Percentiles rank a stretch among this genome's conserved stretches.
Conservation (phyloP, 2,113 vertebrate genomes). For the Nipponia nippon region DNA sequence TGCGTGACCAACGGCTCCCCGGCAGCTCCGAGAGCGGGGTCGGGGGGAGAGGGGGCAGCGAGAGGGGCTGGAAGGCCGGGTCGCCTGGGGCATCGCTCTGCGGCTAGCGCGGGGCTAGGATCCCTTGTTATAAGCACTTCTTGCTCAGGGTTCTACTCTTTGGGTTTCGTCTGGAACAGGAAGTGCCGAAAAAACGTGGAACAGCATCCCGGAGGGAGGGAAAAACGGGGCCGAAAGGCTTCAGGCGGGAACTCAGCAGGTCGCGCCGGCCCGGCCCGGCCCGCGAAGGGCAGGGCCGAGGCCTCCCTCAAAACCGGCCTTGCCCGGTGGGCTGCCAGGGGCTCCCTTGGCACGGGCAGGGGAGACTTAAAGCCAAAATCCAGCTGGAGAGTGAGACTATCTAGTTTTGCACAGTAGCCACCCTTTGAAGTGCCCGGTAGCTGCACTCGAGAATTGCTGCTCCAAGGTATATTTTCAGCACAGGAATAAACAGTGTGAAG, state of each 20-base stretch:
- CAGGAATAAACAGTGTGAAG: constrained; percentile 64
- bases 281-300: rapidly evolving
- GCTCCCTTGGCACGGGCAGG: background rate
- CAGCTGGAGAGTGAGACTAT: background rate
- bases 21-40: rapidly evolving
- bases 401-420: background rate
- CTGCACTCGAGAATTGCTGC: constrained; percentile 34
- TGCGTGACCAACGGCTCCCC: background rate
- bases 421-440: background rate
- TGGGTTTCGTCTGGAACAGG: constrained; percentile 73
- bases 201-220: constrained; percentile 39
- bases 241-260: background rate
- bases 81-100: background rate
- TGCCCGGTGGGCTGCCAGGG: background rate
- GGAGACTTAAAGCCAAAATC: constrained; percentile 9
- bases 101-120: constrained; percentile 37
- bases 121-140: constrained; percentile 69
- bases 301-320: background rate
- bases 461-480: constrained; percentile 54
- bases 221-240: constrained; percentile 30
- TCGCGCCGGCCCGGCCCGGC: rapidly evolving
- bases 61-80: background rate
- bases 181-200: constrained; percentile 67
- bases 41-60: background rate
- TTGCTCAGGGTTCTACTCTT: constrained; percentile 73